phyloP scores from a whole-genome alignment of 2,888 invertebrate genomes.

The Dryocosmus kuriphilus region DNA sequence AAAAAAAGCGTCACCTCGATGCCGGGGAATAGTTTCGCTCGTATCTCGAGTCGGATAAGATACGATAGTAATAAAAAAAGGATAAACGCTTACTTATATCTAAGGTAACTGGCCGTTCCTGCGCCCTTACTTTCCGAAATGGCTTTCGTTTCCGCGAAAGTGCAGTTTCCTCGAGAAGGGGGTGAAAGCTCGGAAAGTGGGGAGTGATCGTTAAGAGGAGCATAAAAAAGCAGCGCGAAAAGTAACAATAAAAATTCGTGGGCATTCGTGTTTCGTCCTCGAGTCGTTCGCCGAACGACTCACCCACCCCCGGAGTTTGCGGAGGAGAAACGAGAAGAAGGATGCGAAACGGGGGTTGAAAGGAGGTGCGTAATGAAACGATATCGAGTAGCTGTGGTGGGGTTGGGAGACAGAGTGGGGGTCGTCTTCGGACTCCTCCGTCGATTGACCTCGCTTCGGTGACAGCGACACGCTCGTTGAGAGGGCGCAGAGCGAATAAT shows the following conservation, averaged over 20 bases:
- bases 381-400: conserved; percentile 72
- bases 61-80: conserved; percentile 40
- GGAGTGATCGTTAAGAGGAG: conserved; percentile 67
- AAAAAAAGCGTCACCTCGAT: conserved; percentile 37
- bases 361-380: conserved; percentile 76
- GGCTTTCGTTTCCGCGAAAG: conserved; percentile 50
- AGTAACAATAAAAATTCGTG: conserved; percentile 77
- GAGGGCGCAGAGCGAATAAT: conserved; percentile 46
- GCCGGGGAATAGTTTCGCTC: conserved; percentile 31
- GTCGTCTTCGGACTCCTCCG: conserved; percentile 69
- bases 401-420: conserved; percentile 55
- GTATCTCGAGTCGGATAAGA: conserved; percentile 31
- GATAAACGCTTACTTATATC: conserved; percentile 41
- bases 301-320: conserved; percentile 9
- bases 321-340: conserved; percentile 38
- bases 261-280: conserved; percentile 74
- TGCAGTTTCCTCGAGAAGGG: conserved; percentile 49
- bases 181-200: background rate
- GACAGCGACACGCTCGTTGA: conserved; percentile 56
- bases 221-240: conserved; percentile 72
- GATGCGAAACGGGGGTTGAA: conserved; percentile 47
- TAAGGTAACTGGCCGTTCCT: conserved; percentile 43
- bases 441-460: conserved; percentile 77
- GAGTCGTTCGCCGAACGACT: conserved; percentile 56
- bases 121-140: conserved; percentile 53